phyloP scores from a whole-genome alignment of 2,797 vertebrate species.

The Eleutherodactylus coqui region DNA sequence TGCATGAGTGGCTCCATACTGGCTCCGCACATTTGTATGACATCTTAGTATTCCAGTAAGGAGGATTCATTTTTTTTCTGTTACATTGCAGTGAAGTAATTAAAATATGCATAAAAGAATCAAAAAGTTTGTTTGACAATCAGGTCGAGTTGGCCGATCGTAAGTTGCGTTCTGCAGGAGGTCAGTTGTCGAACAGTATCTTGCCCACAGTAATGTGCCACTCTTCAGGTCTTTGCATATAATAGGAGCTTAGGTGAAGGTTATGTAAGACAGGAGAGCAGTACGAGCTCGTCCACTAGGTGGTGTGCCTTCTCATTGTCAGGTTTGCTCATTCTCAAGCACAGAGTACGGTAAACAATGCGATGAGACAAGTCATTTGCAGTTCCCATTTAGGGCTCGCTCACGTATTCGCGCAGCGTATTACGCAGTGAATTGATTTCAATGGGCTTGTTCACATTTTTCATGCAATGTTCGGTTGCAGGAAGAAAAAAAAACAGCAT shows the following conservation, averaged over 20 bases:
- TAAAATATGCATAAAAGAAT: neutral
- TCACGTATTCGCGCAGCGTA: too few relatives aligned
- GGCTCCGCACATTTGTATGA: too few relatives aligned
- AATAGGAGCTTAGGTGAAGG: neutral
- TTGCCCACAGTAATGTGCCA: neutral
- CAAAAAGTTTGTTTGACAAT: too few relatives aligned
- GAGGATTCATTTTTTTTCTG: too few relatives aligned
- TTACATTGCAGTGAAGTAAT: too few relatives aligned
- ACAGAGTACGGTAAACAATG: conserved; percentile 68
- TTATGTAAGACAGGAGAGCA: neutral
- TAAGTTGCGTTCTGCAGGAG: neutral
- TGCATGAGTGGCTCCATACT: neutral
- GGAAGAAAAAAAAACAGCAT: too few relatives aligned
- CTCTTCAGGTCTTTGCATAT: neutral
- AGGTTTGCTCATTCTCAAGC: conserved; percentile 64
- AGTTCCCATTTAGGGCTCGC: conserved; percentile 56
- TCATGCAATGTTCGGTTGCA: neutral
- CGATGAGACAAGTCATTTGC: conserved; percentile 68
- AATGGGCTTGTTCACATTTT: too few relatives aligned
- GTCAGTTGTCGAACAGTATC: neutral
- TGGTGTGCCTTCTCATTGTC: conserved; percentile 67
- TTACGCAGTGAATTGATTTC: too few relatives aligned
- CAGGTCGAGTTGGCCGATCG: too few relatives aligned
- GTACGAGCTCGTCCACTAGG: conserved; percentile 55
- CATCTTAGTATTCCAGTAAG: too few relatives aligned